Evolutionary conservation across 64 coral and sea anemone genomes (phyloP), one percentile per base, ranked within the genome.

Genomic region (Montipora foliosa): DNA sequence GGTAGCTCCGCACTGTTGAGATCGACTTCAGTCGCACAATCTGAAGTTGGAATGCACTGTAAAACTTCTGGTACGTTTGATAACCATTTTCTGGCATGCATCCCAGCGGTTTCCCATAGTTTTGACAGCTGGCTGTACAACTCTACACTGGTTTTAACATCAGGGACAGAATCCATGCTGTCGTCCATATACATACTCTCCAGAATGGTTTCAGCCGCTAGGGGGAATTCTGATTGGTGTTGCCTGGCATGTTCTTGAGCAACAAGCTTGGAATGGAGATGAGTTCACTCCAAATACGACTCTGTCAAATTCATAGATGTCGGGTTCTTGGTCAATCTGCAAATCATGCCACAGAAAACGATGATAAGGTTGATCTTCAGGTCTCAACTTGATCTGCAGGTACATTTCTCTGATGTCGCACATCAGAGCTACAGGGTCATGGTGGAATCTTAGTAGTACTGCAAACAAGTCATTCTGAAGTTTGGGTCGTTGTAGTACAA

Each of bases 391-490:
- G 10, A 87, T 70, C 48, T 74, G 67, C 20, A 91, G 80, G 57
- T 86, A 91, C 59, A 64, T 64, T 16, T 64, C 60, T 64, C 60
- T 64, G 60, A 64, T 64, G 12, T 64, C 60, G 60, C 60, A 64
- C 60, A 64, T 64, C 13, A 64, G 60, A 64, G 60, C 50, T 75
- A 44, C 76, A 89, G 44, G 24, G 73, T 86, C 76, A 89, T 86
- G 52, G 77, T 79, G 59, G 72, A 95, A 16, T 90, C 60, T 49
- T 84, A 53, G 20, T 88, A 81, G 49, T 87, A 68, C 75, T 53
- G 64, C 9, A 66, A 64, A 64, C 60, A 64, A 64, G 86, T 94
- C 92, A 44, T 80, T 93, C 86, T 89, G 77, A 47, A 94, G 62
- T 60, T 93, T 93, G 46, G 78, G 44, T 52, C 91, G 83, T 87